Conservation (phyloP, 2,797 vertebrate species). For the Parauchenoglanis punctatus region DNA sequence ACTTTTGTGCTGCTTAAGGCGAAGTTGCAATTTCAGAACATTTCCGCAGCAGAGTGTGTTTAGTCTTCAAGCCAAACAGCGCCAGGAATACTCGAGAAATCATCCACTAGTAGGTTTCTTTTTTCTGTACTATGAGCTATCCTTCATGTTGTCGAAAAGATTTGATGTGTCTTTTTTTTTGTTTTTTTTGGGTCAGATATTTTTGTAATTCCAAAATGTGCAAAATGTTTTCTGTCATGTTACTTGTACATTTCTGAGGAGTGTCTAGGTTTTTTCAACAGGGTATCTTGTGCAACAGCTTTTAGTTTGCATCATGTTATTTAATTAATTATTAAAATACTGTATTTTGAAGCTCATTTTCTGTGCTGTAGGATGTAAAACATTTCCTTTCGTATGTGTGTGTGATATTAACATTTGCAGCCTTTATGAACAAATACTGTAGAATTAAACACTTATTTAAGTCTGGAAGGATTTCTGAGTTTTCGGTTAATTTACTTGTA, state of each 20-base stretch:
- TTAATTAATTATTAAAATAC: background rate
- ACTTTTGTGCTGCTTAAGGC: background rate
- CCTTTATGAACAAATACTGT: conserved; percentile 11
- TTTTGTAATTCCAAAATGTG: background rate
- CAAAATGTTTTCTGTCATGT: background rate
- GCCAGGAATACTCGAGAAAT: background rate
- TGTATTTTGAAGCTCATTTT: background rate
- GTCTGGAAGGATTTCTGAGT: background rate
- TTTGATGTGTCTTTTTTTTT: background rate
- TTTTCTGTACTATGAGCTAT: background rate
- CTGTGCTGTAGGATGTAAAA: background rate
- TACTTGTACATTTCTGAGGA: background rate
- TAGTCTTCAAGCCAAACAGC: background rate
- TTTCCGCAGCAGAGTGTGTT: background rate
- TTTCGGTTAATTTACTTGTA: background rate
- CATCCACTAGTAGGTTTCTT: background rate
- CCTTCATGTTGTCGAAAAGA: background rate
- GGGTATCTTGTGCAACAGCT: background rate
- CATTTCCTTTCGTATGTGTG: background rate
- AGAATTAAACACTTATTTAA: conserved; percentile 13
- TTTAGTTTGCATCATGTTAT: background rate
- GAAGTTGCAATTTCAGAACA: background rate
- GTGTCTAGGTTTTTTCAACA: background rate
- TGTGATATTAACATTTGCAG: background rate
- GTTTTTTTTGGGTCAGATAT: background rate